A percentile compares a stretch with the other conserved stretches of the same genome.
Evolutionary conservation across 1,140 invertebrate genomes (phyloP).

Genomic region (Bombyx mandarina): DNA sequence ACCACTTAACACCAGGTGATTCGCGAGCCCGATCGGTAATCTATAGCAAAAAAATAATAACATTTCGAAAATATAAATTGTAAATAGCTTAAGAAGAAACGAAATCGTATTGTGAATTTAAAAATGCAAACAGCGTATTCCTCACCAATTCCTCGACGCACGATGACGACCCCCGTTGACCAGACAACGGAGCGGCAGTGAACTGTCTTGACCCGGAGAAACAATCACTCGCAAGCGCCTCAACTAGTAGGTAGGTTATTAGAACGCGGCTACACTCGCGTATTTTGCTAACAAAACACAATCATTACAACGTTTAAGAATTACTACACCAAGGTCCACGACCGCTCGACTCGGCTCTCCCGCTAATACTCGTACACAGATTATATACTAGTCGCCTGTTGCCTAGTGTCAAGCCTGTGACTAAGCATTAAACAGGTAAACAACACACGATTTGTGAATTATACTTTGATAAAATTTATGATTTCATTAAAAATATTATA

Average conservation of each 20-base stretch:
- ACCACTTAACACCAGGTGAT: no score
- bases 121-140: background rate
- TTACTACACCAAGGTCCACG: conserved; percentile 17
- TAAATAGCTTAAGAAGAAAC: background rate
- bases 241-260: conserved; percentile 35
- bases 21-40: no score
- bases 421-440: background rate
- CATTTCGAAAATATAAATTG: background rate
- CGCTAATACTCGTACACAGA: conserved; percentile 28
- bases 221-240: conserved; percentile 19
- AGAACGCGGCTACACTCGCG: conserved; percentile 22
- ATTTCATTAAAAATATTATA: no score
- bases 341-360: conserved; percentile 37
- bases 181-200: conserved; percentile 29
- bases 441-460: no score
- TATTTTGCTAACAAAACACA: background rate
- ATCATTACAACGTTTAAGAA: no score
- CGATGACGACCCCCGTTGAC: conserved; percentile 31
- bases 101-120: background rate
- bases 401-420: conserved; percentile 22
- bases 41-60: no score
- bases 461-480: no score
- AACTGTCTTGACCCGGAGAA: conserved; percentile 33
- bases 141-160: background rate
- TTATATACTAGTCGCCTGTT: no score